These are phyloP conservation scores for Drymodes brunneopygia DNA, from an alignment of 2,113 vertebrate genomes.

Conservation along the genomic window DNA sequence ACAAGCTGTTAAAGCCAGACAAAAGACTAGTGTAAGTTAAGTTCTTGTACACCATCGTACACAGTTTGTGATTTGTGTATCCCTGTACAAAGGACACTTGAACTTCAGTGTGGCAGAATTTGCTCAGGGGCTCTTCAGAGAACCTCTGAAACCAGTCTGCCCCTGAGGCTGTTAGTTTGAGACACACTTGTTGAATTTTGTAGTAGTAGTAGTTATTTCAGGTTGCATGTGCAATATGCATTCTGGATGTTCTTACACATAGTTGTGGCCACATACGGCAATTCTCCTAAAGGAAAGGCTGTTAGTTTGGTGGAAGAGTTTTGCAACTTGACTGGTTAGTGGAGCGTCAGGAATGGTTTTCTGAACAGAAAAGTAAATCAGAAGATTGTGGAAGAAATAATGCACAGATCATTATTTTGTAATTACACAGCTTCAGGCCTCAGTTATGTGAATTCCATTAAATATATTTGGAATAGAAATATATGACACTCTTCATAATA, in stretches of 20 bases:
- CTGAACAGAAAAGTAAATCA: neutral
- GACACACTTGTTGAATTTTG: neutral
- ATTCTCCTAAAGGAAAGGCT: neutral
- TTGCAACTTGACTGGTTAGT: neutral
- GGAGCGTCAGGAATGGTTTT: neutral
- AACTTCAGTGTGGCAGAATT: neutral
- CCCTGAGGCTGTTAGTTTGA: neutral
- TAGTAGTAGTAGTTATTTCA: neutral
- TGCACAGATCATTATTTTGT: neutral
- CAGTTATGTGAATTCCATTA: neutral
- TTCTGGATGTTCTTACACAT: neutral
- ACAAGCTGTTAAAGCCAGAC: constrained; percentile 88
- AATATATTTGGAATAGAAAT: neutral
- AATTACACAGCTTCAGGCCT: neutral
- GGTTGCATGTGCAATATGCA: neutral
- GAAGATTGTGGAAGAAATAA: neutral
- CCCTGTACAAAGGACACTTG: neutral
- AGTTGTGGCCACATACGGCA: neutral
- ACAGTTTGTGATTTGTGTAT: neutral
- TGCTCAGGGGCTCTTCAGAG: neutral
- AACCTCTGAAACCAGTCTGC: neutral
- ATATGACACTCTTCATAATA: neutral
- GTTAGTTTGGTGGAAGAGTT: neutral
- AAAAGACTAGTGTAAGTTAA: constrained; percentile 86
- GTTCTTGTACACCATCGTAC: neutral